phyloP scores from a whole-genome alignment of 1,140 invertebrate species.

The Pinna nobilis region DNA sequence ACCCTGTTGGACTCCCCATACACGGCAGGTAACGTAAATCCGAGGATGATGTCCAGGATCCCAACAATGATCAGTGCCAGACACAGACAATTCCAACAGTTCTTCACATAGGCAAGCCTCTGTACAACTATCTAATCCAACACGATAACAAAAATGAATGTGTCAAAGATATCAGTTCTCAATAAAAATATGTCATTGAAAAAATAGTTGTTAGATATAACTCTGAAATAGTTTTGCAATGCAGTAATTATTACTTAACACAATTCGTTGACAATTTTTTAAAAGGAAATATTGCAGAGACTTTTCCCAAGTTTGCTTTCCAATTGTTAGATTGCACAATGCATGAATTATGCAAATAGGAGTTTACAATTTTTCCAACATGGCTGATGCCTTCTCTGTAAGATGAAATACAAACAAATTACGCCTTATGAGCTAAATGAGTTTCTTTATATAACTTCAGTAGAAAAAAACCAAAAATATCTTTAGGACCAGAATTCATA shows the following conservation, averaged over 20 bases:
- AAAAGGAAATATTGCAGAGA: background rate
- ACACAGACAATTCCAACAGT: slow-evolving; percentile 66
- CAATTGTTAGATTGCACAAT: too few species aligned
- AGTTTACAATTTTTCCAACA: too few species aligned
- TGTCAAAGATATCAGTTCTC: background rate
- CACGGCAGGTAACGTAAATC: slow-evolving; percentile 46
- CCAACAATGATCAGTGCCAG: slow-evolving; percentile 60
- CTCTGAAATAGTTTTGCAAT: background rate
- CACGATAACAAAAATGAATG: slow-evolving; percentile 29
- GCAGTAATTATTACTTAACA: background rate
- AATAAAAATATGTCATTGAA: too few species aligned
- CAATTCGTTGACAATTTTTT: background rate
- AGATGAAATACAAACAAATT: too few species aligned
- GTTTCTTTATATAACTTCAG: too few species aligned
- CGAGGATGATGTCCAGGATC: slow-evolving; percentile 57
- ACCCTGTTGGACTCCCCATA: slow-evolving; percentile 28
- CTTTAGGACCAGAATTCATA: background rate
- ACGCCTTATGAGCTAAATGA: too few species aligned
- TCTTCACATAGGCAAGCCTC: slow-evolving; percentile 49
- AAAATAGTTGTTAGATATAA: slow-evolving; percentile 21
- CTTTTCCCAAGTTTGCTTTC: too few species aligned
- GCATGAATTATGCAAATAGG: too few species aligned
- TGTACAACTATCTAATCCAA: slow-evolving; percentile 58
- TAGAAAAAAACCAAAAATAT: background rate
- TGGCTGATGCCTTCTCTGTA: too few species aligned